Evolutionary conservation across 2,113 vertebrate species (phyloP), one percentile per base, ranked within the genome.

Genomic region (Phyllostomus discolor): DNA sequence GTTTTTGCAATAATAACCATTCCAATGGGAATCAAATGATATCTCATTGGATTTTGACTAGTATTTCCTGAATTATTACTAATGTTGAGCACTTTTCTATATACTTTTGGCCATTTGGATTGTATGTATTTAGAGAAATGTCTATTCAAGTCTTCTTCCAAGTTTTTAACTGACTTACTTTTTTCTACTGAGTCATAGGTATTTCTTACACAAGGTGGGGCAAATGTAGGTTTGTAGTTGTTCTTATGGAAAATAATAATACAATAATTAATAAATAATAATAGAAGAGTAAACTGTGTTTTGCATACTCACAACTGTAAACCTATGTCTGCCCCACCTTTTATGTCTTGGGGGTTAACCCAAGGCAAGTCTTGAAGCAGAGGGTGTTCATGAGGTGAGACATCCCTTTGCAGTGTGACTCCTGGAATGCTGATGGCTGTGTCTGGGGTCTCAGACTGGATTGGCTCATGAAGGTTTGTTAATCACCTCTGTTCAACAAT

Each of bases 401-500:
- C 1, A 33, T 19, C 16, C 28, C 57, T 41, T 54, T 38, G 16
- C 64, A 26, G 2, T 4, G 4, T 17, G 35, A 35, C 6, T 41
- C 5, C 79, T 33, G 15, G 3, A 20, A 1, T 66, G 22, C 43
- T 4, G 3, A 35, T 5, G 22, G 15, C 5, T 3, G 4, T 12
- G 3, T 22, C 19, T 57, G 3, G 7, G 6, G 19, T 72, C 31
- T 81, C 33, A 14, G 12, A 46, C 1, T 5, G 28, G 24, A 35
- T 0, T 2, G 31, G 52, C 33, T 7, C 2, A 3, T 5, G 20
- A 22, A 9, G 4, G 2, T 33, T 31, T 22, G 7, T 33, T 33
- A 31, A 3, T 12, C n/a, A 10, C 14, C 15, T 10, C 35, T 22
- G 16, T 9, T 19, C 33, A 24, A 6, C 19, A 5, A 19, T 9